Evolutionary conservation across 2,888 invertebrate species (phyloP), one percentile per base, ranked within the genome.

Genomic region (Eilema griseolum): DNA sequence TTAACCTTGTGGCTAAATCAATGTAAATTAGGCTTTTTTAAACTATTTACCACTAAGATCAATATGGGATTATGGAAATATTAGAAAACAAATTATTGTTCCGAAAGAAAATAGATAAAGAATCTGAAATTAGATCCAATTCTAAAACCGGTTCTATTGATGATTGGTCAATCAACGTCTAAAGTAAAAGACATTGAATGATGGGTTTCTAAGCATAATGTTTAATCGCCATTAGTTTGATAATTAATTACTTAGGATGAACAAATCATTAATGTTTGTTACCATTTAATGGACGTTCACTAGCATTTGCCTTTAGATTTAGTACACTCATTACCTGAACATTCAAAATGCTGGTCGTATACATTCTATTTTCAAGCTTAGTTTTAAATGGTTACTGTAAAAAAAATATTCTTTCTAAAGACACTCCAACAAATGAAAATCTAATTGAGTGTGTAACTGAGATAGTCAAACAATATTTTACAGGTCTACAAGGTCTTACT

Each of bases 391-490:
- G 61, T 11, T 20, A 61, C 52, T 67, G 61, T 52, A 28, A 26
- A 12, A 56, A 24, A 23, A 66, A 14, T 24, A 23, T 28, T 7
- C 16, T 26, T 11, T 46, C 46, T 37, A 10, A 46, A 67, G 46
- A 31, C 14, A 8, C 23, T 14, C 37, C 23, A 23, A 24, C 11
- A n/a, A 23, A 61, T 37, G 20, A 61, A 61, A 67, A 16, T 61
- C n/a, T 66, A 24, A 66, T 41, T 24, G 16, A 24, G 3, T 79
- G 77, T 52, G 2, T 79, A 20, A 75, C 33, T 0, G 1, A 24
- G 14, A 28, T 77, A 60, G 11, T 79, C 5, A 46, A 70, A 31
- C 69, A 67, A 61, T 77, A 77, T 66, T 77, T 69, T n/a, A 52
- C 14, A 8, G 52, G 69, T 14, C 60, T 56, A 33, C 33, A 62